A percentile compares a stretch with the other conserved stretches of the same genome.
Conservation (phyloP, 1,140 invertebrate species). For the Euwallacea fornicatus region DNA sequence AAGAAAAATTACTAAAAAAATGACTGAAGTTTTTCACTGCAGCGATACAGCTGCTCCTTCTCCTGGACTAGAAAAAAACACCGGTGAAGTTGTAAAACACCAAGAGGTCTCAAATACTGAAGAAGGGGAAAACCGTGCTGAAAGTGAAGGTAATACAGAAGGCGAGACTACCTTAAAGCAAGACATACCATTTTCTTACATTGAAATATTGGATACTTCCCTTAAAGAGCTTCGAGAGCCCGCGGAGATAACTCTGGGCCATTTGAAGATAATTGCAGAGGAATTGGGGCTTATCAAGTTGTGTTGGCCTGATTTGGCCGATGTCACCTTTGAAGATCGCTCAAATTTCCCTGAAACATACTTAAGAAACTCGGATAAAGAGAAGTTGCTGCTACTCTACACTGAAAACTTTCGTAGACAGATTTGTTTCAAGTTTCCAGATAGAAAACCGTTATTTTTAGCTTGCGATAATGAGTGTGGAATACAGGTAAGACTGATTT, state of each 20-base stretch:
- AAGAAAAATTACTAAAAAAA: no score
- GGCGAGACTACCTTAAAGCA: not conserved
- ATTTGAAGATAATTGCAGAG: constrained; percentile 53
- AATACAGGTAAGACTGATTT: constrained; percentile 40
- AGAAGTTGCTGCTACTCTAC: constrained; percentile 73
- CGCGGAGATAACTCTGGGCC: constrained; percentile 48
- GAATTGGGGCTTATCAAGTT: constrained; percentile 58
- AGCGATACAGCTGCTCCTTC: no score
- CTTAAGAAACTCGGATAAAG: constrained; percentile 72
- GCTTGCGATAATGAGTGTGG: constrained; percentile 81
- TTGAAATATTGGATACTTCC: constrained; percentile 46
- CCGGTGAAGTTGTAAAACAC: no score
- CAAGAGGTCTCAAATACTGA: not conserved
- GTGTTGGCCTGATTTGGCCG: constrained; percentile 58
- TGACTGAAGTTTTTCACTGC: no score
- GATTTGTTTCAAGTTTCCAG: constrained; percentile 66
- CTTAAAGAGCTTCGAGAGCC: constrained; percentile 42
- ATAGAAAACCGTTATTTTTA: constrained; percentile 72
- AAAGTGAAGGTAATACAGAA: not conserved
- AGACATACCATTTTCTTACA: constrained; percentile 44
- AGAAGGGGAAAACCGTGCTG: not conserved
- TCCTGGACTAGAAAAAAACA: no score
- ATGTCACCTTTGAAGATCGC: constrained; percentile 57
- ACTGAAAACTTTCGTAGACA: constrained; percentile 84
- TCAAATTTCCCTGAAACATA: constrained; percentile 70